phyloP scores from a whole-genome alignment of 2,797 vertebrate species.

The Valencia hispanica region DNA sequence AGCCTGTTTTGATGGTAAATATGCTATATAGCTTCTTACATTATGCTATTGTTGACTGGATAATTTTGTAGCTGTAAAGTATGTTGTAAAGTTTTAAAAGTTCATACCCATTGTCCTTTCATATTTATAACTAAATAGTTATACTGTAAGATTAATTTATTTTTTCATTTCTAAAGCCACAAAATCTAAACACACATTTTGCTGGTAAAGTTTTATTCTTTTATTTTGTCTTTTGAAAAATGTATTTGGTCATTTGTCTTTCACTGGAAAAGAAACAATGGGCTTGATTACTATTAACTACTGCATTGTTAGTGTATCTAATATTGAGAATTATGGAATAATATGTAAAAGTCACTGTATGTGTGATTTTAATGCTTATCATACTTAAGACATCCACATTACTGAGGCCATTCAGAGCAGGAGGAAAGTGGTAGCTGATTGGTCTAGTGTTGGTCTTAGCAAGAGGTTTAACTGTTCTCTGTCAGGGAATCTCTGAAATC shows the following conservation, averaged over 20 bases:
- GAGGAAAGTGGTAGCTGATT: neutral
- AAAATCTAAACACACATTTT: neutral
- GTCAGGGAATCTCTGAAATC: conserved; percentile 38
- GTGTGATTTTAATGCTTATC: neutral
- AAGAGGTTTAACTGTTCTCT: conserved; percentile 48
- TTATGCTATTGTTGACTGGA: neutral
- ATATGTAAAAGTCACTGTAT: neutral
- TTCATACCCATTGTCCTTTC: neutral
- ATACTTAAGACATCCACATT: neutral
- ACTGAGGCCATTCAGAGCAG: neutral
- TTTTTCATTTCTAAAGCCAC: neutral
- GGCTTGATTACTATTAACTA: neutral
- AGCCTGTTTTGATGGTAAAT: neutral
- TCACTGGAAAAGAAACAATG: neutral
- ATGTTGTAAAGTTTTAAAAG: neutral
- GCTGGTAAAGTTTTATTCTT: neutral
- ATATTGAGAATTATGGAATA: neutral
- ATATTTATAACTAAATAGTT: neutral
- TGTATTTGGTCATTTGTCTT: neutral
- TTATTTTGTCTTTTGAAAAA: neutral
- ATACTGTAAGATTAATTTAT: too few relatives aligned
- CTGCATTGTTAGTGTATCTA: neutral
- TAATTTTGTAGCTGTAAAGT: neutral
- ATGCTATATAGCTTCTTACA: neutral
- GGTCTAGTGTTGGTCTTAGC: conserved; percentile 7